These are phyloP conservation scores for Ophiothrix spiculata DNA, from an alignment of 35 echinoderm and acorn worm genomes.

Conservation along the genomic window DNA sequence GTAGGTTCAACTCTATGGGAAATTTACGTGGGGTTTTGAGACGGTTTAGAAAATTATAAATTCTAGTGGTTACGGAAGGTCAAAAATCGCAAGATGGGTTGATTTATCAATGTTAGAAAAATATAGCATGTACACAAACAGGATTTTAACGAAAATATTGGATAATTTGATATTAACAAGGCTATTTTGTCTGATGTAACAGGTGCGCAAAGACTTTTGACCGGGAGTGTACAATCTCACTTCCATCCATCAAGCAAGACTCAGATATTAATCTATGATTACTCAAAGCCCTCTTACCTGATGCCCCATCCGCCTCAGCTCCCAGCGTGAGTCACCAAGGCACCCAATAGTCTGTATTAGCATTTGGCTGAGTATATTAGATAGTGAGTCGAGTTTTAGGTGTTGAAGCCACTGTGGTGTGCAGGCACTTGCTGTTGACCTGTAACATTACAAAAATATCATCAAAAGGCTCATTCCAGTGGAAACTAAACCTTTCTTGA, in stretches of 20 bases:
- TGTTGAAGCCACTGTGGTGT: constrained; percentile 40
- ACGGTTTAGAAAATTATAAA: no score
- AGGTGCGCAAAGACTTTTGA: no score
- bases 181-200: no score
- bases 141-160: background rate
- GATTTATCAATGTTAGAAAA: background rate
- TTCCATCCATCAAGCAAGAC: background rate
- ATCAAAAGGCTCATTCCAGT: no score
- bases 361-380: constrained; percentile 61
- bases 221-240: no score
- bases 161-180: no score
- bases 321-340: constrained; percentile 74
- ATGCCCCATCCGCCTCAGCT: constrained; percentile 86
- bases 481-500: no score
- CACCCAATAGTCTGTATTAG: constrained; percentile 83
- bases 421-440: background rate
- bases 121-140: background rate
- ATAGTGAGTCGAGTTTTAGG: constrained; percentile 55
- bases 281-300: constrained; percentile 35
- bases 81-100: no score
- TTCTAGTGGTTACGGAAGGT: no score
- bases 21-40: no score
- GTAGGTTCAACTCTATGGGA: no score
- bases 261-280: background rate
- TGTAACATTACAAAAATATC: background rate